These are phyloP conservation scores for Bovichtus diacanthus DNA, from an alignment of 2,797 vertebrate genomes.

Conservation along the genomic window DNA sequence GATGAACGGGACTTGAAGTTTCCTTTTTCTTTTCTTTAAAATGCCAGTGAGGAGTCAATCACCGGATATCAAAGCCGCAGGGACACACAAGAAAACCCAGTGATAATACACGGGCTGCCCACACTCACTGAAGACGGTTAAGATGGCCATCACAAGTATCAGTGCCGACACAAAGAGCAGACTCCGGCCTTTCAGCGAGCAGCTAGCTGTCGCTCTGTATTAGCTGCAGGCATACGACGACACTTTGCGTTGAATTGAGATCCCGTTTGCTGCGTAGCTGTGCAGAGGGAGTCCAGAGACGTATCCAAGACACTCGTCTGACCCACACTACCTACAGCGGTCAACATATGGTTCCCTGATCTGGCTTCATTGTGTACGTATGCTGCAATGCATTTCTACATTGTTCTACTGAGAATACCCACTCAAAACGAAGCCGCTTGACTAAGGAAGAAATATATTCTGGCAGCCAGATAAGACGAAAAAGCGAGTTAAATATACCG, in stretches of 20 bases:
- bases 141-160: slow-evolving; percentile 56
- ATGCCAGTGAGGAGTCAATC: slow-evolving; percentile 80
- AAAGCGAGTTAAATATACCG: slow-evolving; percentile 58
- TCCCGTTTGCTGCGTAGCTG: slow-evolving; percentile 24
- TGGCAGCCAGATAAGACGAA: slow-evolving; percentile 54
- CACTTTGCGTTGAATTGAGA: slow-evolving; percentile 54
- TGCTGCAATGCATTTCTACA: slow-evolving; percentile 47
- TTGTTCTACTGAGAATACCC: slow-evolving; percentile 66
- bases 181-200: slow-evolving; percentile 44
- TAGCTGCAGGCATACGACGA: slow-evolving; percentile 41
- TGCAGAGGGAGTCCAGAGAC: slow-evolving; percentile 46
- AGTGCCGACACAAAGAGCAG: slow-evolving; percentile 52
- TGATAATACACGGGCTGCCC: slow-evolving; percentile 48
- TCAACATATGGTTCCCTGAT: slow-evolving; percentile 50
- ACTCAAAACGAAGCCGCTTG: slow-evolving; percentile 64
- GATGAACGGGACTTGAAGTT: slow-evolving; percentile 70
- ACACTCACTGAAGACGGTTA: slow-evolving; percentile 30
- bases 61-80: slow-evolving; percentile 74
- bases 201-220: slow-evolving; percentile 57
- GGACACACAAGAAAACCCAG: slow-evolving; percentile 48
- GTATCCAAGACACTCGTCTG: slow-evolving; percentile 56
- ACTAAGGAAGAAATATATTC: slow-evolving; percentile 58
- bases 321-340: slow-evolving; percentile 61
- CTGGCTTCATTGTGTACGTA: slow-evolving; percentile 40
- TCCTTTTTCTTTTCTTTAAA: slow-evolving; percentile 62